These are phyloP conservation scores for Eolophus roseicapilla DNA, from an alignment of 2,113 vertebrate species.

Conservation along the genomic window DNA sequence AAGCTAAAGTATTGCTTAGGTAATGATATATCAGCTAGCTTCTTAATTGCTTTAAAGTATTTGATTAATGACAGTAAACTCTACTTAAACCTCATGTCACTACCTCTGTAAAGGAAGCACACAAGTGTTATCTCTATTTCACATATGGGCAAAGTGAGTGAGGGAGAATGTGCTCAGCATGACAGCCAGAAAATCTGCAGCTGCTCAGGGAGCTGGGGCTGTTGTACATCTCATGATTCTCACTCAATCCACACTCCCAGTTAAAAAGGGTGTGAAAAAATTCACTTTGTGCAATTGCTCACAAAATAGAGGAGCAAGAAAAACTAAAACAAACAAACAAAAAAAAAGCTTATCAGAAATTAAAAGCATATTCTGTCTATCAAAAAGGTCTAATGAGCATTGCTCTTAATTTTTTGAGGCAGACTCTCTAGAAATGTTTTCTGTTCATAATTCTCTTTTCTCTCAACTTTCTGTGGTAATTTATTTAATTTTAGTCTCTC, in stretches of 20 bases:
- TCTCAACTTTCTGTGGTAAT: not conserved
- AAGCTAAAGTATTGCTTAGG: not conserved
- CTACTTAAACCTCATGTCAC: not conserved
- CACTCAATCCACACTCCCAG: not conserved
- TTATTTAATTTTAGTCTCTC: not conserved
- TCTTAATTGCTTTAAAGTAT: conserved; percentile 18
- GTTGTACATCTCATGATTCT: rapidly evolving
- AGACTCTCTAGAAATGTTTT: not conserved
- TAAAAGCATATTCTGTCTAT: not conserved
- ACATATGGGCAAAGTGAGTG: not conserved
- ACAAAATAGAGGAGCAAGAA: not conserved
- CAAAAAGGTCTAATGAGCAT: not conserved
- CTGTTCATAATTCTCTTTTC: not conserved
- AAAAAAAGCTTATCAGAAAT: not conserved
- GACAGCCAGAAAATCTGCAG: not conserved
- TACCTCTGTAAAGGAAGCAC: not conserved
- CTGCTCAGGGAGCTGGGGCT: not conserved
- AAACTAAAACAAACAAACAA: not conserved
- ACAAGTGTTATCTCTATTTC: conserved; percentile 33
- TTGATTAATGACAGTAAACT: conserved; percentile 26
- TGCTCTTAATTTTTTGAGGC: not conserved
- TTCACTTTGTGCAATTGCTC: not conserved
- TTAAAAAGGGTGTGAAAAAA: not conserved
- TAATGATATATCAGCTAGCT: not conserved
- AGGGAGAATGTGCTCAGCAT: not conserved